Percentiles rank a stretch among this genome's conserved stretches.
Conservation (phyloP, 2,113 vertebrate species). For the Hepsetus odoe region DNA sequence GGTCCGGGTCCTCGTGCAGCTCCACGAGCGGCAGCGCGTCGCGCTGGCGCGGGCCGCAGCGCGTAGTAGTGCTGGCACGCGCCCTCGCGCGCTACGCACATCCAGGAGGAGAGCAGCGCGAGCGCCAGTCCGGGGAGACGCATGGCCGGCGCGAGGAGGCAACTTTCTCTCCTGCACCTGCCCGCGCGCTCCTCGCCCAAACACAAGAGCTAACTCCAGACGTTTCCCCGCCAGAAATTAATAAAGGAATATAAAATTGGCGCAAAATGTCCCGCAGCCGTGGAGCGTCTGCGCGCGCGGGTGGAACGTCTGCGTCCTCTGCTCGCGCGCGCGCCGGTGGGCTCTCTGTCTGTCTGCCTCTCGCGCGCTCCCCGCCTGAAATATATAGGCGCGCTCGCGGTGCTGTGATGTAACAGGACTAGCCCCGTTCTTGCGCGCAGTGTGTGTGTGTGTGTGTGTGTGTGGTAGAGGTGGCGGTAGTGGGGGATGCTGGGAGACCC, state of each 20-base stretch:
- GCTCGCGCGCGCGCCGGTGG: not conserved
- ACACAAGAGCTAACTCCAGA: not conserved
- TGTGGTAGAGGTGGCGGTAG: too few species aligned
- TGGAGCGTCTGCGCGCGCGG: not conserved
- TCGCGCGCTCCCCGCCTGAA: constrained; percentile 25
- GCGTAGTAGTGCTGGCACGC: constrained; percentile 92
- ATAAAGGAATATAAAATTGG: not conserved
- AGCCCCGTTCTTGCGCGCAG: not conserved
- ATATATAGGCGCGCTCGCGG: constrained; percentile 36
- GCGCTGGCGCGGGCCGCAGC: constrained; percentile 93
- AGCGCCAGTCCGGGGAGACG: not conserved
- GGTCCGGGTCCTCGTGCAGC: constrained; percentile 93
- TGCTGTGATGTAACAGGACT: constrained; percentile 30
- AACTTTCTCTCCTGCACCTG: not conserved
- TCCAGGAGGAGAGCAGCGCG: constrained; percentile 75
- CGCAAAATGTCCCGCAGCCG: not conserved
- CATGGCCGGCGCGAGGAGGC: not conserved
- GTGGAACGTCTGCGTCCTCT: not conserved
- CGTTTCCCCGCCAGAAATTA: too few species aligned
- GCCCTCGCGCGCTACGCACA: constrained; percentile 77
- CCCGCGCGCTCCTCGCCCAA: not conserved
- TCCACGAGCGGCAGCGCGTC: constrained; percentile 94
- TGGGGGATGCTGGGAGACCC: constrained; percentile 36
- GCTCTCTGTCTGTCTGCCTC: constrained; percentile 17
- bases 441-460: too few species aligned